These are phyloP conservation scores for Campylomormyrus tamandua DNA, from an alignment of 2,113 vertebrate species.

Conservation along the genomic window DNA sequence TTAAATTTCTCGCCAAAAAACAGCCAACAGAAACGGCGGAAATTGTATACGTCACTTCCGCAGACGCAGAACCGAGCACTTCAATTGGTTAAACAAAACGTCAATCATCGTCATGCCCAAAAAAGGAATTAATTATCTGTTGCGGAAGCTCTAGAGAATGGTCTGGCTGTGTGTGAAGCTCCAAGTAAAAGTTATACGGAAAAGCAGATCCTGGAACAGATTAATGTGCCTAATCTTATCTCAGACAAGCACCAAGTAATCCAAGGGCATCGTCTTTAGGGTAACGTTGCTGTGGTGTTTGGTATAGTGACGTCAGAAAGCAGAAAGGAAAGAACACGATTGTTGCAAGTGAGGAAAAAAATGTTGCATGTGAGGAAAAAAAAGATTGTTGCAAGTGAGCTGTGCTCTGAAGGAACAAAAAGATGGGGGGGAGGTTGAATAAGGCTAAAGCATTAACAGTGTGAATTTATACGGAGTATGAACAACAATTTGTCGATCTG, in stretches of 20 bases:
- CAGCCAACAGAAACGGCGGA: neutral
- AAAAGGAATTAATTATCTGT: neutral
- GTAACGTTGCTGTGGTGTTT: neutral
- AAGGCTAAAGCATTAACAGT: neutral
- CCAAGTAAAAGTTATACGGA: neutral
- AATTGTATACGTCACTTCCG: neutral
- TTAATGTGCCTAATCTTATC: neutral
- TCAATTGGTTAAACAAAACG: neutral
- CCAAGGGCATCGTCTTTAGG: neutral
- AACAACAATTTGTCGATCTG: neutral
- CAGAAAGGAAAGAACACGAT: neutral
- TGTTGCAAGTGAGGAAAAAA: neutral
- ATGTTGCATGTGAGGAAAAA: neutral
- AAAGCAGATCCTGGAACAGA: neutral
- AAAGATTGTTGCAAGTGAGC: neutral
- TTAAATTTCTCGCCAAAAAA: constrained; percentile 34
- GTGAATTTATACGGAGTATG: neutral
- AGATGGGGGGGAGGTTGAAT: neutral
- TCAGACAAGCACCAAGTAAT: neutral
- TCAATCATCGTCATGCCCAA: neutral
- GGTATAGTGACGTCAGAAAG: neutral
- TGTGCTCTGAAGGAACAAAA: neutral
- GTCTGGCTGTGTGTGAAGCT: neutral
- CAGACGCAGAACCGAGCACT: neutral
- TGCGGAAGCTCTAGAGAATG: neutral